Conservation (phyloP, 2,888 invertebrate genomes). For the Nemapogon koenigi region DNA sequence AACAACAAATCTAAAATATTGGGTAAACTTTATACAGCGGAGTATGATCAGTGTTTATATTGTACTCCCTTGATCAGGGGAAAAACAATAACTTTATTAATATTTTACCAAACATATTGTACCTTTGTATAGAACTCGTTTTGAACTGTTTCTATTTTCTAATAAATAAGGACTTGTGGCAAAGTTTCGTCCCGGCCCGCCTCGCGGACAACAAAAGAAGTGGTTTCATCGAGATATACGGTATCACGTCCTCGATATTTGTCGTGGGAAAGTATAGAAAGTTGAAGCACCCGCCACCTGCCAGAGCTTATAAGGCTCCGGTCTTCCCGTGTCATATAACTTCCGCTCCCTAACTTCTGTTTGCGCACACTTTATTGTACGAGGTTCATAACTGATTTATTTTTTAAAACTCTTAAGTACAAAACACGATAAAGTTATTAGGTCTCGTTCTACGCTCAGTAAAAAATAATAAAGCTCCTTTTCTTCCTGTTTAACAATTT, state of each 20-base stretch:
- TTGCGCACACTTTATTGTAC: conserved; percentile 29
- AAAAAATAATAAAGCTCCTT: too few relatives aligned
- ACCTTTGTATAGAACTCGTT: conserved; percentile 4
- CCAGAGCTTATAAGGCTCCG: conserved; percentile 28
- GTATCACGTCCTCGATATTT: conserved; percentile 31
- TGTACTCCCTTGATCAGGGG: not conserved
- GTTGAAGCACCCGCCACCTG: conserved; percentile 34
- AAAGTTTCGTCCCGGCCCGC: not conserved
- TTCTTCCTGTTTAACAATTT: too few relatives aligned
- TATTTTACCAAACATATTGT: not conserved
- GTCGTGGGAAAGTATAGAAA: conserved; percentile 28
- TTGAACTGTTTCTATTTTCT: too few relatives aligned
- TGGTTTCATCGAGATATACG: conserved; percentile 6
- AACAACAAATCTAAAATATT: conserved; percentile 20
- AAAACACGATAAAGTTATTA: conserved; percentile 18
- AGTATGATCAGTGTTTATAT: conserved; percentile 12
- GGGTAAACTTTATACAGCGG: conserved; percentile 13
- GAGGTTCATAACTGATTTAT: conserved; percentile 19
- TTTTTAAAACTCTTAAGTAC: conserved; percentile 21
- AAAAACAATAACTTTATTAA: not conserved
- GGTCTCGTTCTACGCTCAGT: conserved; percentile 12
- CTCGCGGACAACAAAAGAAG: not conserved
- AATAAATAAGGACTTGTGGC: too few relatives aligned
- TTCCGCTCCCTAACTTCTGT: conserved; percentile 26
- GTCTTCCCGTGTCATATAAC: conserved; percentile 21